phyloP scores from a whole-genome alignment of 2,797 vertebrate genomes.

The Melanotaenia maccullochi region DNA sequence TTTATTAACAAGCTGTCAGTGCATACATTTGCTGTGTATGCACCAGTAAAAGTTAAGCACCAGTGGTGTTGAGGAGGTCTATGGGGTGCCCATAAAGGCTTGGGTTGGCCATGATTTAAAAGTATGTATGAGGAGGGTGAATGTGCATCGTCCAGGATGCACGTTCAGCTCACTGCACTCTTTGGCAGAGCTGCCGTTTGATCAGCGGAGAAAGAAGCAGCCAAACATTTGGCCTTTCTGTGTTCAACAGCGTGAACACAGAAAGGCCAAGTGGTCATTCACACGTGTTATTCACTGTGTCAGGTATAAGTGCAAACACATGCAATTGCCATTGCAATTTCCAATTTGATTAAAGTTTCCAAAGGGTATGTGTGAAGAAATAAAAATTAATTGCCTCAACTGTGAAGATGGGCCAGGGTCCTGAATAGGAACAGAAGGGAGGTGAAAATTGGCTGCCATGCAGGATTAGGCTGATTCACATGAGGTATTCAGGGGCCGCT shows the following conservation, averaged over 20 bases:
- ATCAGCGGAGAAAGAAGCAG: slow-evolving; percentile 19
- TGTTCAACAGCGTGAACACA: slow-evolving; percentile 19
- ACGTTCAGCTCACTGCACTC: not conserved
- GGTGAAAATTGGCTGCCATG: slow-evolving; percentile 17
- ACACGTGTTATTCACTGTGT: slow-evolving; percentile 12
- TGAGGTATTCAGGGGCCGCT: slow-evolving; percentile 1
- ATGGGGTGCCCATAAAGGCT: too few relatives aligned
- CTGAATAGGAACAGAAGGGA: slow-evolving; percentile 4
- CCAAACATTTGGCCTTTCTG: slow-evolving; percentile 10
- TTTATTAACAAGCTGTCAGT: too few relatives aligned
- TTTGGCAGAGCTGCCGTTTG: slow-evolving; percentile 35
- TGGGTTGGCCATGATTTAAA: too few relatives aligned
- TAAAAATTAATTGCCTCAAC: not conserved
- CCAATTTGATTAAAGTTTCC: not conserved
- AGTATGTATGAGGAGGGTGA: slow-evolving; percentile 31
- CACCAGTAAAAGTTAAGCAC: too few relatives aligned
- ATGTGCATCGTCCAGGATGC: slow-evolving; percentile 19
- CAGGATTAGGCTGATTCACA: not conserved
- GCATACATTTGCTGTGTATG: too few relatives aligned
- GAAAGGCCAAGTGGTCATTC: slow-evolving; percentile 25
- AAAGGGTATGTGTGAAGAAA: not conserved
- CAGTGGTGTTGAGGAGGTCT: too few relatives aligned
- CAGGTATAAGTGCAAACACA: slow-evolving; percentile 27
- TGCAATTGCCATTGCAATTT: not conserved
- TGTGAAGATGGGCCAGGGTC: not conserved